These are phyloP conservation scores for Drosophila pachea DNA, from an alignment of 1,140 invertebrate species.

Conservation along the genomic window DNA sequence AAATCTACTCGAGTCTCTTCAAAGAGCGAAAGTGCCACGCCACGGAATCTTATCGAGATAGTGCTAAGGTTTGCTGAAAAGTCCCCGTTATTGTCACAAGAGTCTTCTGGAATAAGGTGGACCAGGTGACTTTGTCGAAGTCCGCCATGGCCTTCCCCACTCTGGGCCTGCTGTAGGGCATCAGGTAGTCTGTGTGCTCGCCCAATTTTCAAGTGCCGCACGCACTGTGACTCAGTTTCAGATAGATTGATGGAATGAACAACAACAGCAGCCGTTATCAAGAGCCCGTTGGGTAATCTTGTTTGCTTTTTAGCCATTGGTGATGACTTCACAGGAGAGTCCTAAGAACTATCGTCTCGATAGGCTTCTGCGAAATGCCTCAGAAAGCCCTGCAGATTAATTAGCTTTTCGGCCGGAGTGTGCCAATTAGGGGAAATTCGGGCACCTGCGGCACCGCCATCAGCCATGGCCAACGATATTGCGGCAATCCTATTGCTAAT, in stretches of 20 bases:
- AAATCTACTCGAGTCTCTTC: constrained; percentile 46
- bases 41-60: too few relatives aligned
- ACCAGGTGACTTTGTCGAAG: too few relatives aligned
- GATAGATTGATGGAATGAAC: constrained; percentile 15
- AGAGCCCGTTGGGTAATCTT: constrained; percentile 23
- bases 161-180: not conserved
- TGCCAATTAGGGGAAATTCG: not conserved
- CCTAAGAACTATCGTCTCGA: constrained; percentile 29
- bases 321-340: constrained; percentile 55
- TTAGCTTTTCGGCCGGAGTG: not conserved
- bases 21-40: too few relatives aligned
- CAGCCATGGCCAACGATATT: not conserved
- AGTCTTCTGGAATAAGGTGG: too few relatives aligned
- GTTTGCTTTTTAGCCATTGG: constrained; percentile 24
- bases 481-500: constrained; percentile 23
- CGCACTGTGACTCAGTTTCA: constrained; percentile 36
- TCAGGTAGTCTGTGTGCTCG: not conserved
- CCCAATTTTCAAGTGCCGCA: not conserved
- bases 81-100: too few relatives aligned
- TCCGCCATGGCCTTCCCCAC: not conserved
- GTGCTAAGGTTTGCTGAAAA: too few relatives aligned
- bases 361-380: constrained; percentile 51
- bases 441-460: not conserved
- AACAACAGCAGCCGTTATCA: constrained; percentile 29
- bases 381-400: constrained; percentile 6